Evolutionary conservation across 2,888 invertebrate species (phyloP), one percentile per base, ranked within the genome.

Genomic region (Platycheirus rosarum): DNA sequence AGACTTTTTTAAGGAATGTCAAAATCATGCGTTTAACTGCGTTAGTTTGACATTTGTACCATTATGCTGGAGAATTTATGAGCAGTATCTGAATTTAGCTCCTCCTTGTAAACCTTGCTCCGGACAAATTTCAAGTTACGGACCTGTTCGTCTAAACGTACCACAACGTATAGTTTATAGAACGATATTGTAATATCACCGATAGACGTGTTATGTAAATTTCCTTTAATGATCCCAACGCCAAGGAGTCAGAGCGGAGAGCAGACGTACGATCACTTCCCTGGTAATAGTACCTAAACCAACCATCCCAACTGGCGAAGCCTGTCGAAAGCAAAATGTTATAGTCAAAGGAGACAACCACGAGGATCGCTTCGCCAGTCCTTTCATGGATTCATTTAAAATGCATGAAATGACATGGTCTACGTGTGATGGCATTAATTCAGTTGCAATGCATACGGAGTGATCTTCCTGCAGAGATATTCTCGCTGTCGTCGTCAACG

Each of bases 151-250:
- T 44, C 57, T 57, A 13, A 26, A 8, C 8, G 29, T 32, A 8
- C 37, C 65, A 46, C 71, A 44, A 63, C 57, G 55, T 44, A 77
- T 70, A n/a, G n/a, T n/a, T n/a, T 63, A 68, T 73, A 77, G 82
- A 77, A 71, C 82, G 77, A 77, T 82, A 77, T 82, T 82, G 82
- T 77, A 73, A 57, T 68, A 82, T 75, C 68, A 77, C 77, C 82
- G 77, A 82, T 77, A 74, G 77, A 84, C 84, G 78, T 84, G 84
- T 84, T 84, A 78, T 84, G 84, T 78, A 84, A 84, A 84, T 84
- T 78, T 74, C 60, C 66, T 78, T 84, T 84, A 84, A 84, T 84
- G 84, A 84, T 74, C 63, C 37, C 62, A 40, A 55, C 32, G 40
- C 48, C 23, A 62, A 69, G 49, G 53, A 69, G 69, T 69, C 14